Percentiles rank a stretch among this genome's conserved stretches.
Evolutionary conservation across 2,113 vertebrate species (phyloP).

Genomic region (Neolamprologus cancellatus): DNA sequence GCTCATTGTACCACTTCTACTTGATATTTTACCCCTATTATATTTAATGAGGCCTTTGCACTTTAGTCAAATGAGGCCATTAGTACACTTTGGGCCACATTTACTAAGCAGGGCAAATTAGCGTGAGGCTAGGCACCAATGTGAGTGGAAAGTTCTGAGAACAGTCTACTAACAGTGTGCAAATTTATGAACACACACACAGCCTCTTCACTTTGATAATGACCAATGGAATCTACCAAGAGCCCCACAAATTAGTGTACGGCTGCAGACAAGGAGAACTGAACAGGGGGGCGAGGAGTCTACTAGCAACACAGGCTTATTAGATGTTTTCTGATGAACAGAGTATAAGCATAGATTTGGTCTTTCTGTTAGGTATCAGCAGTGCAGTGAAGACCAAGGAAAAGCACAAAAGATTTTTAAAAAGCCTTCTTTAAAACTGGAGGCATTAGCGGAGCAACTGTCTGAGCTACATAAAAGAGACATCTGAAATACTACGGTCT

Average conservation of each 20-base stretch:
- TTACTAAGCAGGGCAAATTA: not conserved
- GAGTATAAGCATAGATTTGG: not conserved
- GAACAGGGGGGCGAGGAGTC: not conserved
- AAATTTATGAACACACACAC: not conserved
- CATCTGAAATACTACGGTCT: not conserved
- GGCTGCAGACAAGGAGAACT: not conserved
- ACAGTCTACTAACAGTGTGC: not conserved
- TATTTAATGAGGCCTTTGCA: not conserved
- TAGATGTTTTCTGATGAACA: not conserved
- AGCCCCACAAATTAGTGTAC: not conserved
- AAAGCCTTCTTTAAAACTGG: not conserved
- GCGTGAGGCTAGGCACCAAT: not conserved
- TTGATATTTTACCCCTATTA: not conserved
- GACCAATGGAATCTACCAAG: not conserved
- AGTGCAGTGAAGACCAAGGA: not conserved
- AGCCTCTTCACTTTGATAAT: not conserved
- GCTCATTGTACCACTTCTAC: not conserved
- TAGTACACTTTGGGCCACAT: not conserved
- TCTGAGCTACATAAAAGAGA: not conserved
- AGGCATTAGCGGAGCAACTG: not conserved
- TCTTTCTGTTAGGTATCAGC: not conserved
- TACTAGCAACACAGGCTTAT: not conserved
- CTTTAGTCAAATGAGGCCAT: not conserved
- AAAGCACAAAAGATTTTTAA: rapidly evolving
- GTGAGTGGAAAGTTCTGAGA: not conserved